Conservation (phyloP, 2,888 invertebrate species). For the Tryphoninae sp. region DNA sequence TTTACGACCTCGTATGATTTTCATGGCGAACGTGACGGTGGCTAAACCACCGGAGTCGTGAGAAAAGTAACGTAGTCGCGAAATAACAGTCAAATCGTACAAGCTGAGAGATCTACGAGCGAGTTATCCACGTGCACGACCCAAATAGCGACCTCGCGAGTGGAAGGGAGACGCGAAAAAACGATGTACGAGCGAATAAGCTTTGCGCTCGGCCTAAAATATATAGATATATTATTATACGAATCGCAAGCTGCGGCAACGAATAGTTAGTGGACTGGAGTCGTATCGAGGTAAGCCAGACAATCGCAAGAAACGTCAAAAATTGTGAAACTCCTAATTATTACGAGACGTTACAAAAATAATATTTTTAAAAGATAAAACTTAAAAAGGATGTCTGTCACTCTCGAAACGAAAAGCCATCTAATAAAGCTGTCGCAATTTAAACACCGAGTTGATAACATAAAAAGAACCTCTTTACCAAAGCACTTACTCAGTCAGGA, state of each 20-base stretch:
- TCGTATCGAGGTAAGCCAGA: background rate
- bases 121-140: conserved; percentile 57
- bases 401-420: background rate
- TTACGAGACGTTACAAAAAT: background rate
- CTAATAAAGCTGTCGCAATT: background rate
- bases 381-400: background rate
- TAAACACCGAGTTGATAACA: background rate
- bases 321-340: conserved; percentile 17
- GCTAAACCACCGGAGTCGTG: conserved; percentile 31
- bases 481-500: background rate
- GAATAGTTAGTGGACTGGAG: conserved; percentile 7
- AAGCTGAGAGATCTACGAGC: conserved; percentile 58
- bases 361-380: background rate
- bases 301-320: background rate
- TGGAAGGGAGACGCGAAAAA: conserved; percentile 19
- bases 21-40: background rate
- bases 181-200: conserved; percentile 33
- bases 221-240: conserved; percentile 17
- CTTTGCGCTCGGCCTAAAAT: conserved; percentile 11
- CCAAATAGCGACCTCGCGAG: conserved; percentile 46
- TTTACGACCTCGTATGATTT: background rate
- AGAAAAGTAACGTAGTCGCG: conserved; percentile 15
- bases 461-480: background rate
- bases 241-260: background rate
- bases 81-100: conserved; percentile 34